A percentile compares a stretch with the other conserved stretches of the same genome.
Conservation (phyloP, 2,888 invertebrate species). For the Trichogramma dendrolimi region DNA sequence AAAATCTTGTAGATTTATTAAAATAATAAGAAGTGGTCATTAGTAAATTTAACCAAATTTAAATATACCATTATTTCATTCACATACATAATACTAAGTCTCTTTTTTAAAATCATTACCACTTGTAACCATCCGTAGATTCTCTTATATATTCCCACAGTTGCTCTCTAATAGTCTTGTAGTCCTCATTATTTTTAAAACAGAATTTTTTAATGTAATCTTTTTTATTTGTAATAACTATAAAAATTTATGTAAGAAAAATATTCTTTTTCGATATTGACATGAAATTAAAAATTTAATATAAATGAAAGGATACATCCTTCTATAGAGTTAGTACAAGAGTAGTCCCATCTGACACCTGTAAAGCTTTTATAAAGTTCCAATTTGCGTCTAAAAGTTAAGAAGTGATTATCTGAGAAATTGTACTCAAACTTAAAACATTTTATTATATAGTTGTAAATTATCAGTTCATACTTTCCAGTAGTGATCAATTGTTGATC, state of each 20-base stretch:
- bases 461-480: conserved; percentile 31
- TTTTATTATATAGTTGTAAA: not conserved
- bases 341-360: conserved; percentile 32
- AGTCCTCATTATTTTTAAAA: conserved; percentile 27
- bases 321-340: conserved; percentile 10
- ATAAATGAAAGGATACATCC: conserved; percentile 33
- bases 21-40: no score
- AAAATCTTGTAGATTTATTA: no score
- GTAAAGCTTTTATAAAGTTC: conserved; percentile 32
- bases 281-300: not conserved
- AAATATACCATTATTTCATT: conserved; percentile 5
- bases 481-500: conserved; percentile 29
- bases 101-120: conserved; percentile 29
- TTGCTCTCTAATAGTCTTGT: conserved; percentile 27
- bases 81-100: conserved; percentile 3
- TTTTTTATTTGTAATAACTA: conserved; percentile 36
- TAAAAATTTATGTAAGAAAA: conserved; percentile 19
- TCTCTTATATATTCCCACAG: conserved; percentile 37
- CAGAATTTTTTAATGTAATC: conserved; percentile 36
- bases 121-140: conserved; percentile 20
- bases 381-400: conserved; percentile 29
- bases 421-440: not conserved
- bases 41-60: not conserved
- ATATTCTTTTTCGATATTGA: conserved; percentile 5
- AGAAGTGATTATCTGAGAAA: not conserved